Conservation (phyloP, 2,113 vertebrate genomes). For the Cheilinus undulatus region DNA sequence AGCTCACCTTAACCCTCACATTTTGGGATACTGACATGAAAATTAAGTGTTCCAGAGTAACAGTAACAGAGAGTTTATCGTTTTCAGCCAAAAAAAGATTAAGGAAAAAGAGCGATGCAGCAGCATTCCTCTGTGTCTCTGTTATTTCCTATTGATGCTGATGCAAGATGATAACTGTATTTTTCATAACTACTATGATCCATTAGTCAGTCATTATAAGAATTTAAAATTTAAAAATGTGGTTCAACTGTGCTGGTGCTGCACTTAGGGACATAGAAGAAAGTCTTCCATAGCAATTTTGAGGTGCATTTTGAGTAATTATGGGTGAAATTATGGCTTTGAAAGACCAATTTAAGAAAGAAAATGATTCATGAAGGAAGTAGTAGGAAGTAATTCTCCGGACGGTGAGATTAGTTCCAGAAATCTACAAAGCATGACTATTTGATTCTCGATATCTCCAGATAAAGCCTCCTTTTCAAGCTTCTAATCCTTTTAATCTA, state of each 20-base stretch:
- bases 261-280: not conserved
- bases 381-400: not conserved
- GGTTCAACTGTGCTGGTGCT: not conserved
- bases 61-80: not conserved
- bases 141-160: not conserved
- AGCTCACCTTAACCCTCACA: not conserved
- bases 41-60: not conserved
- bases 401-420: not conserved
- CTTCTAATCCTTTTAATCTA: constrained; percentile 61
- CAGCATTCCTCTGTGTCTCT: too few species aligned
- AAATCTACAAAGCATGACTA: constrained; percentile 26
- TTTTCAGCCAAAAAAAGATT: not conserved
- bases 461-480: constrained; percentile 44
- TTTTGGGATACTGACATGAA: not conserved
- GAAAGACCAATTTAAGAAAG: not conserved
- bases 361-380: not conserved
- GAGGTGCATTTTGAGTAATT: not conserved
- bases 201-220: not conserved
- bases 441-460: constrained; percentile 43
- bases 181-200: not conserved
- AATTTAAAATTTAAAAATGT: not conserved
- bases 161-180: not conserved
- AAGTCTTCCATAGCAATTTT: not conserved
- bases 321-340: not conserved
- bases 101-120: not conserved